A percentile compares a stretch with the other conserved stretches of the same genome.
phyloP scores from a whole-genome alignment of 2,888 invertebrate genomes.

The Lottia gigantea region DNA sequence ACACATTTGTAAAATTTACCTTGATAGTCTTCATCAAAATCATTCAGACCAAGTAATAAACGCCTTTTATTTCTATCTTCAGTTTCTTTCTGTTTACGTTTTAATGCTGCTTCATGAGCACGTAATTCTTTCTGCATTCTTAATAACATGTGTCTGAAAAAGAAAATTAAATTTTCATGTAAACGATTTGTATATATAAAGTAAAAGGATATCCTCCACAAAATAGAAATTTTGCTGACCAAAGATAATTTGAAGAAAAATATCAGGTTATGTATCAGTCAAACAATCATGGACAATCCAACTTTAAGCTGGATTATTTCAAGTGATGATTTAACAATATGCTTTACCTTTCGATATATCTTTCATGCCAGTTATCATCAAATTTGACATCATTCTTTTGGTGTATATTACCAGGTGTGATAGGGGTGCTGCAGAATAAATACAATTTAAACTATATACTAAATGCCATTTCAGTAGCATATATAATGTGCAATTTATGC shows the following conservation, averaged over 20 bases:
- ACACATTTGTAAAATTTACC: not conserved
- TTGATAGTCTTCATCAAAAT: not conserved
- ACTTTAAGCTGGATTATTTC: no score
- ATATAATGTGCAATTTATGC: no score
- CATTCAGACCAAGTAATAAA: not conserved
- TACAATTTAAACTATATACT: not conserved
- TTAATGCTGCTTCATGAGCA: conserved; percentile 52
- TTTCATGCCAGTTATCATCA: conserved; percentile 59
- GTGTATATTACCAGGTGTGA: conserved; percentile 46
- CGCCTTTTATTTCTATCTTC: conserved; percentile 3
- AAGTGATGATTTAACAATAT: no score
- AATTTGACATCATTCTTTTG: conserved; percentile 53
- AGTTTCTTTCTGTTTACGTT: conserved; percentile 31
- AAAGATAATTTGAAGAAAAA: no score
- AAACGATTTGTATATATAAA: no score
- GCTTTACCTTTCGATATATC: conserved; percentile 56
- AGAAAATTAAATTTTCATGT: not conserved
- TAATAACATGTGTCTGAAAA: conserved; percentile 56
- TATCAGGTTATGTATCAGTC: no score
- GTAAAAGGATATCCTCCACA: no score
- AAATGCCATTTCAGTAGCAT: no score
- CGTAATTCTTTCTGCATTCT: conserved; percentile 61
- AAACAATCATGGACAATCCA: no score
- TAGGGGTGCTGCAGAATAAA: conserved; percentile 34
- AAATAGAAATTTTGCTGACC: no score